Percentiles rank a stretch among this genome's conserved stretches.
phyloP scores from a whole-genome alignment of 2,888 invertebrate species.

The Dicyrtoma fusca region DNA sequence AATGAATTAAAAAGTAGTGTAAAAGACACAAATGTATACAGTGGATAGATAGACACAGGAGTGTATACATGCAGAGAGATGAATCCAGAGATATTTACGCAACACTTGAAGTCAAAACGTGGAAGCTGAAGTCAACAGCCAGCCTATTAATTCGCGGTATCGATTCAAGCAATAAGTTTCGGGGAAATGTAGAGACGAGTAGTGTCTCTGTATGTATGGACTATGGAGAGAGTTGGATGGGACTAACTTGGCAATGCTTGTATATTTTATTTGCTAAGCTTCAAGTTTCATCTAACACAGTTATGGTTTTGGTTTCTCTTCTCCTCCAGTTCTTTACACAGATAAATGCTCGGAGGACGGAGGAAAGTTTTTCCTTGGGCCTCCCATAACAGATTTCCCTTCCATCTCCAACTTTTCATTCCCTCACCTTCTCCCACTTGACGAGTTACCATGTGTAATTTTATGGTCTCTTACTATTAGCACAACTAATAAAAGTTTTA shows the following conservation, averaged over 20 bases:
- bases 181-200: too few relatives aligned
- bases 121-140: too few relatives aligned
- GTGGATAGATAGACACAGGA: too few relatives aligned
- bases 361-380: slow-evolving; percentile 5
- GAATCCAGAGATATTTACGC: too few relatives aligned
- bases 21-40: too few relatives aligned
- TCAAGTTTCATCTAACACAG: not conserved
- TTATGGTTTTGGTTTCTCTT: not conserved
- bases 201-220: too few relatives aligned
- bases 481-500: slow-evolving; percentile 6
- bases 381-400: not conserved
- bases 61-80: too few relatives aligned
- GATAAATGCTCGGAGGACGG: too few relatives aligned
- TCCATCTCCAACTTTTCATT: not conserved
- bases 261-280: not conserved
- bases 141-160: slow-evolving; percentile 31
- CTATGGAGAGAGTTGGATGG: too few relatives aligned
- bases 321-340: not conserved
- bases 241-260: too few relatives aligned
- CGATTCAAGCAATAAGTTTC: slow-evolving; percentile 26
- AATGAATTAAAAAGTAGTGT: too few relatives aligned
- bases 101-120: too few relatives aligned
- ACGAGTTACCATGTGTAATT: slow-evolving; percentile 1
- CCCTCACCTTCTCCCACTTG: slow-evolving; percentile 6
- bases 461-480: slow-evolving; percentile 12